Percentiles rank a stretch among this genome's conserved stretches.
Conservation (phyloP, 2,888 invertebrate species). For the Aphidoletes aphidimyza region DNA sequence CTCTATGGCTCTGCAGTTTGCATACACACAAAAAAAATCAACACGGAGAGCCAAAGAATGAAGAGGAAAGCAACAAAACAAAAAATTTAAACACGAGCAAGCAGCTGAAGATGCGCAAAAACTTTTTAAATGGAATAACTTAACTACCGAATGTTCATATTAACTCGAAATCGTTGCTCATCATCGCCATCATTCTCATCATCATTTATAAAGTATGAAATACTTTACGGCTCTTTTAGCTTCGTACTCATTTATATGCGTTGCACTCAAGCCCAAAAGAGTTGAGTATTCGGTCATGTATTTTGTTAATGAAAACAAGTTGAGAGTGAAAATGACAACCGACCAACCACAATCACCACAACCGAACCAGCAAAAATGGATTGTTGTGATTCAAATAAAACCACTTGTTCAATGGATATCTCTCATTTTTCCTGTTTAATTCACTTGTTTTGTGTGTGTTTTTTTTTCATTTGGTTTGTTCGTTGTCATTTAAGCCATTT, state of each 20-base stretch:
- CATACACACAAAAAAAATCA: background rate
- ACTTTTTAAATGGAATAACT: constrained; percentile 4
- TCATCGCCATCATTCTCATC: constrained; percentile 43
- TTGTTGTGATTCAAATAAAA: background rate
- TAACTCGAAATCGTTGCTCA: constrained; percentile 47
- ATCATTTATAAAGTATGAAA: constrained; percentile 49
- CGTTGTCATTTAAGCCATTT: constrained; percentile 33
- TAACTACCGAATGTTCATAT: constrained; percentile 31
- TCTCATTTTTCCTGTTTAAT: background rate
- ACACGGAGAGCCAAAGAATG: background rate
- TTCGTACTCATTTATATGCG: constrained; percentile 27
- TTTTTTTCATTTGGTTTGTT: background rate
- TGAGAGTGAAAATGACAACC: background rate
- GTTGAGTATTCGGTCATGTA: background rate
- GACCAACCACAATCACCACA: background rate
- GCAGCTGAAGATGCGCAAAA: background rate
- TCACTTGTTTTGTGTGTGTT: background rate
- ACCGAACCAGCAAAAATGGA: background rate
- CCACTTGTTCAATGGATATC: constrained; percentile 37
- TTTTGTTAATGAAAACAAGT: background rate
- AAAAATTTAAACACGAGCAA: no score
- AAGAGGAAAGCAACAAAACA: background rate
- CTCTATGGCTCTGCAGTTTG: background rate
- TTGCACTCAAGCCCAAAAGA: background rate
- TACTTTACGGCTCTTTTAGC: constrained; percentile 39